phyloP scores from a whole-genome alignment of 35 echinoderm and acorn worm genomes.

The Antedon bifida region DNA sequence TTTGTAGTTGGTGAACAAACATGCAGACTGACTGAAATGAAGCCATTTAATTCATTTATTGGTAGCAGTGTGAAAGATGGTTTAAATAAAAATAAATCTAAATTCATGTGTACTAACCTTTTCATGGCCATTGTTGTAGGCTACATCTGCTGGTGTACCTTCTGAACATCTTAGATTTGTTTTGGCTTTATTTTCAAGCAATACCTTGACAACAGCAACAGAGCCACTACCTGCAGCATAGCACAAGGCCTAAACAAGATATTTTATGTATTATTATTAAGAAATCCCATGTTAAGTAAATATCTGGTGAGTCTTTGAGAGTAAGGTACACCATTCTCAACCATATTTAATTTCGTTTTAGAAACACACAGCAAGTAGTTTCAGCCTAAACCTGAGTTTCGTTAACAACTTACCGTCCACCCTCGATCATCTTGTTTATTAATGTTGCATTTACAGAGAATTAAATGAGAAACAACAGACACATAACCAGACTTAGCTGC shows the following conservation, averaged over 20 bases:
- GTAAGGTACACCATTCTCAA: no score
- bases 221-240: background rate
- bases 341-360: no score
- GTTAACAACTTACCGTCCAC: constrained; percentile 1
- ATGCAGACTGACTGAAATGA: no score
- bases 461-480: background rate
- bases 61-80: background rate
- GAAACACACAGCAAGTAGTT: background rate
- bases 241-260: background rate
- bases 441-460: background rate
- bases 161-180: background rate
- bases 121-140: background rate
- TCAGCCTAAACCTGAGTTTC: background rate
- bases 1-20: no score
- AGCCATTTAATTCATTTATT: no score
- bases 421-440: constrained; percentile 5
- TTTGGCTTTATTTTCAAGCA: background rate
- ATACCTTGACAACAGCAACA: background rate
- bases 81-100: no score
- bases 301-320: no score
- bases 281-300: no score
- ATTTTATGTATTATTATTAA: no score
- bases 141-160: background rate
- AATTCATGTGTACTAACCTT: background rate
- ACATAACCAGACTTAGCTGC: background rate